Evolutionary conservation across 2,113 vertebrate species (phyloP).

Genomic region (Macrotis lagotis): DNA sequence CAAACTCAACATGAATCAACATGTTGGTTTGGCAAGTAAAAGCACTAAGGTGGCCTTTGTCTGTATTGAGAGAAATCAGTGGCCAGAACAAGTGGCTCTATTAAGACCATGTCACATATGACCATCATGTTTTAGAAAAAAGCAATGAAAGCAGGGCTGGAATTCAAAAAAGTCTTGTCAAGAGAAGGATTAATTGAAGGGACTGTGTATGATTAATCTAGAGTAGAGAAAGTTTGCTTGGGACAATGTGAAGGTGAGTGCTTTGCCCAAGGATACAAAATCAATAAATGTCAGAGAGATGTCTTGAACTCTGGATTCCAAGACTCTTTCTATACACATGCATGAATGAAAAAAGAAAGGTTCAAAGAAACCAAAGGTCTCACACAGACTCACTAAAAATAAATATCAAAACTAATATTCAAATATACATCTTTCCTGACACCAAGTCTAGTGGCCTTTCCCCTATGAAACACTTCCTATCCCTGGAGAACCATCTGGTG

Average conservation of each 20-base stretch:
- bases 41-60: not conserved
- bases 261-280: not conserved
- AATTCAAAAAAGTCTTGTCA: not conserved
- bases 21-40: not conserved
- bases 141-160: not conserved
- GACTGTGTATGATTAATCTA: not conserved
- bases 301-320: not conserved
- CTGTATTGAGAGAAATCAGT: not conserved
- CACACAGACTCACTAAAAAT: too few species aligned
- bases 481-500: too few species aligned
- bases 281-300: not conserved
- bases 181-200: not conserved
- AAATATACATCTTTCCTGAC: too few species aligned
- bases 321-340: not conserved
- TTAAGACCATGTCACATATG: not conserved
- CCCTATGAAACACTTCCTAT: too few species aligned
- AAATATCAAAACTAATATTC: too few species aligned
- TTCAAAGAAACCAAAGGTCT: not conserved
- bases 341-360: not conserved
- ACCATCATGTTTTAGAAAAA: not conserved
- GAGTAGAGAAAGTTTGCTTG: not conserved
- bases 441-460: too few species aligned
- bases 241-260: not conserved
- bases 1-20: not conserved
- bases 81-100: not conserved